Evolutionary conservation across 1,140 invertebrate species (phyloP), one percentile per base, ranked within the genome.

Genomic region (Hormaphis cornu): DNA sequence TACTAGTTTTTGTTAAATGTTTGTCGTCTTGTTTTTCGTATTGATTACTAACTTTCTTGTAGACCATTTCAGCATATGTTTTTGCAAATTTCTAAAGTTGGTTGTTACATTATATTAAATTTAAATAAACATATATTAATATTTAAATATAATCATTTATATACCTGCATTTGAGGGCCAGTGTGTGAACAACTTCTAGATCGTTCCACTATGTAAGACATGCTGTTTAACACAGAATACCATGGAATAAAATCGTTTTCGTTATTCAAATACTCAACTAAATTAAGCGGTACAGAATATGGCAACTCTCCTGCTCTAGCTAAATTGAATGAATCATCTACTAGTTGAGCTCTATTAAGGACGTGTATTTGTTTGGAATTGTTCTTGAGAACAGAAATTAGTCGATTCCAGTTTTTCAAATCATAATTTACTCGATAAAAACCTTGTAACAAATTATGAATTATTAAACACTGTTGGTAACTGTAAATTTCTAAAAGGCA

Each of bases 391-490:
- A 82, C 79, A 1, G 77, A 59, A 3, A 77, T 76, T 10, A 87
- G 74, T n/a, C 82, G 72, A 28, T 79, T 74, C 86, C 85, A 87
- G 75, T 85, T 86, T 28, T 77, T 74, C 16, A 73, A 52, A 69
- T 87, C 84, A 75, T 87, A 87, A 75, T 86, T 86, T 2, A 87
- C 84, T 42, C 84, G 77, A 73, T 84, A 85, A 72, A 82, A 86
- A 22, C 84, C 84, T 82, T 73, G 14, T 74, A 74, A 10, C 4
- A 44, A 59, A 40, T n/a, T 24, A 59, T 9, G n/a, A 16, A 26
- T 26, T 18, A 26, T 54, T 56, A 26, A 53, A 24, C 4, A 28
- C 24, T 24, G 18, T 12, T 12, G 14, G 24, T 24, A 24, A 12
- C 14, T 22, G 8, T n/a, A 46, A 20, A 22, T 10, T 14, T 46